phyloP scores from a whole-genome alignment of 2,113 vertebrate genomes.

The Callocephalon fimbriatum region DNA sequence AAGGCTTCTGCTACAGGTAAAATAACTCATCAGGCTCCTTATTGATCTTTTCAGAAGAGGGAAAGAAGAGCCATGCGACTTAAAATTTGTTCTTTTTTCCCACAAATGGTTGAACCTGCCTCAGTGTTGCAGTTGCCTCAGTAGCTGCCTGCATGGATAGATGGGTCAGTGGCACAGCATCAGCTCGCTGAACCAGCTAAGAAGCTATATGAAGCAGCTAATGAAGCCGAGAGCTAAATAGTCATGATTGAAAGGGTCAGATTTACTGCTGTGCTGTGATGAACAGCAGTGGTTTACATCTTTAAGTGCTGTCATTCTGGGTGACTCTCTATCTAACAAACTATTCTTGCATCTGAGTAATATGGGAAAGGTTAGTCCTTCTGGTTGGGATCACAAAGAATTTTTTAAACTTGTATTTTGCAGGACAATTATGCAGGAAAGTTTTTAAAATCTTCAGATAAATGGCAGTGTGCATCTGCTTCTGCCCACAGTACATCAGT shows the following conservation, averaged over 20 bases:
- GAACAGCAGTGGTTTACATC: not conserved
- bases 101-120: not conserved
- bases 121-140: not conserved
- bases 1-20: not conserved
- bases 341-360: not conserved
- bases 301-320: not conserved
- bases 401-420: not conserved
- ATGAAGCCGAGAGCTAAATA: not conserved
- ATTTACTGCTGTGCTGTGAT: not conserved
- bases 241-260: not conserved
- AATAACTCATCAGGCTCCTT: not conserved
- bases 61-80: not conserved
- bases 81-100: not conserved
- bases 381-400: not conserved
- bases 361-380: not conserved
- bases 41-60: not conserved
- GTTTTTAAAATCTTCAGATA: not conserved
- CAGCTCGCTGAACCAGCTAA: not conserved
- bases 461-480: accelerated
- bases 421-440: not conserved
- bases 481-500: not conserved
- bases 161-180: not conserved
- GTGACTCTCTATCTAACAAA: not conserved
- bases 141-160: accelerated
- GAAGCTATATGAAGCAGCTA: not conserved